Conservation (phyloP, 2,113 vertebrate genomes). For the Psittacara wagleri region DNA sequence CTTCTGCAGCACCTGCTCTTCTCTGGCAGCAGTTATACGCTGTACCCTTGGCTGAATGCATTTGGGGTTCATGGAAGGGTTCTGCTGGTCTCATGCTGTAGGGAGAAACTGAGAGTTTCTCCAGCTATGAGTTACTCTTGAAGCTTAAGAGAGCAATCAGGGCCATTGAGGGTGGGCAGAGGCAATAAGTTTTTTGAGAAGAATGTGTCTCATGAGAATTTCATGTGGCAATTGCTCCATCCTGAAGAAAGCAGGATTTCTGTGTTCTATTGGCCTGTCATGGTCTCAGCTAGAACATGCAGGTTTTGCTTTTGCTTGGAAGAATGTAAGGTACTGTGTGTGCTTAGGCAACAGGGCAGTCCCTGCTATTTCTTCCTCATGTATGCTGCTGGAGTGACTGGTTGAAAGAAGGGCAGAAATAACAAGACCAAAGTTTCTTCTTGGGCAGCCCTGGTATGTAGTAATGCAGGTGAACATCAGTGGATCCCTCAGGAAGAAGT, state of each 20-base stretch:
- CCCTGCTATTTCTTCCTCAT: neutral
- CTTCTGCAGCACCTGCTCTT: neutral
- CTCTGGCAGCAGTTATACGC: neutral
- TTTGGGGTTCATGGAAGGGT: fast-evolving
- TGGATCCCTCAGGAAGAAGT: neutral
- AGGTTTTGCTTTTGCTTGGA: neutral
- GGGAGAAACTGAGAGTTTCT: neutral
- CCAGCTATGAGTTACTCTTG: neutral
- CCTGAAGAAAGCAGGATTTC: neutral
- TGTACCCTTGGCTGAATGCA: neutral
- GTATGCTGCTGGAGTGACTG: neutral
- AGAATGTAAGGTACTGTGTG: neutral
- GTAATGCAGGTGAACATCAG: neutral
- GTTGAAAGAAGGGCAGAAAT: neutral
- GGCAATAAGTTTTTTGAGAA: neutral
- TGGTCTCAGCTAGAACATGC: neutral
- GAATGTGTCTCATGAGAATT: neutral
- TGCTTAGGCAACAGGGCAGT: neutral
- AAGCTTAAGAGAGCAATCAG: neutral
- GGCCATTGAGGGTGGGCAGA: neutral
- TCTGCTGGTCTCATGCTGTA: neutral
- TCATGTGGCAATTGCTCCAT: neutral
- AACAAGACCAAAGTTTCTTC: neutral
- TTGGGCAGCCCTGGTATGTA: neutral
- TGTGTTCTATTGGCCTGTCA: fast-evolving